Conservation (phyloP, 1,140 invertebrate genomes). For the Alviniconcha marisindica region DNA sequence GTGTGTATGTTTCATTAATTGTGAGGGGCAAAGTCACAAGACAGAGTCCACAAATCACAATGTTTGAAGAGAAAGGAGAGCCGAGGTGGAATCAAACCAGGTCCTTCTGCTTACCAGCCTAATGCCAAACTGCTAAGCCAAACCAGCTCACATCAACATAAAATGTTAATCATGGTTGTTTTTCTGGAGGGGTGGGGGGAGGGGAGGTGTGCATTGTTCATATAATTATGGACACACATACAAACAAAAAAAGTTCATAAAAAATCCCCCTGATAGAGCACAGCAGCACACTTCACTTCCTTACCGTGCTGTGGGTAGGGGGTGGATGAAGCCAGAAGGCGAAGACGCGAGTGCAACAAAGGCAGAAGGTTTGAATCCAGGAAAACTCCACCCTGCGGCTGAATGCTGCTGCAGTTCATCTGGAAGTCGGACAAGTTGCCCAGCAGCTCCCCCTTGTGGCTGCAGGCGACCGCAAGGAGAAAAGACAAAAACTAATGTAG, state of each 20-base stretch:
- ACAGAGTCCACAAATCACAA: no score
- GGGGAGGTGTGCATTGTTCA: no score
- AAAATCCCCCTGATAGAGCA: neutral
- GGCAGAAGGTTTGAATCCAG: conserved; percentile 65
- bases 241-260: no score
- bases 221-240: neutral
- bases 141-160: no score
- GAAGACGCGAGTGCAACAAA: conserved; percentile 54
- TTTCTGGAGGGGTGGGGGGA: no score
- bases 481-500: neutral
- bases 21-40: no score
- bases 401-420: conserved; percentile 72
- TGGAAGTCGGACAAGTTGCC: conserved; percentile 75
- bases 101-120: no score
- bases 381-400: conserved; percentile 61
- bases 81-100: no score
- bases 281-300: neutral
- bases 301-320: conserved; percentile 18
- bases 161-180: no score
- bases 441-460: conserved; percentile 70
- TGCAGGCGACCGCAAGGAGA: conserved; percentile 37
- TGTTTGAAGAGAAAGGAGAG: no score
- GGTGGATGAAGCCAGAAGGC: conserved; percentile 41
- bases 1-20: no score
- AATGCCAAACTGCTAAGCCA: no score